Evolutionary conservation across 2,888 invertebrate species (phyloP), one percentile per base, ranked within the genome.

Genomic region (Gerris lacustris): DNA sequence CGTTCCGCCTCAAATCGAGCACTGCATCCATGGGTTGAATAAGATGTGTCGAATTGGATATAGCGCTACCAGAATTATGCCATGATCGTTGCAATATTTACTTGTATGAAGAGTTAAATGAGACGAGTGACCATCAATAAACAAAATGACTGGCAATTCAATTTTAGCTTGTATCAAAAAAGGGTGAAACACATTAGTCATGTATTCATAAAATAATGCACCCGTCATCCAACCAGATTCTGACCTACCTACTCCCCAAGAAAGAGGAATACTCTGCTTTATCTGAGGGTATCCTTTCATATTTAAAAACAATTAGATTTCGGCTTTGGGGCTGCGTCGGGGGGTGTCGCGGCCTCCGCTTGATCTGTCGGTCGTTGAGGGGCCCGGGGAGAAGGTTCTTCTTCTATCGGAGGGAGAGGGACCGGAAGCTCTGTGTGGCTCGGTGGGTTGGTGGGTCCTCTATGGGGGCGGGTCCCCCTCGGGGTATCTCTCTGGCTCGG

Each of bases 41-140:
- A 80, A 75, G 73, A 80, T 79, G 5, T 79, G 79, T 0, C 80
- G 76, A 74, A 80, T 81, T n/a, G 80, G 79, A 55, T 75, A 77
- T 18, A 81, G 73, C 47, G 78, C 76, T 68, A 79, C 73, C 18
- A 80, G 72, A 71, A 79, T 77, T 7, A 80, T 81, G 43, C 75
- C 73, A 70, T 80, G 79, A 55, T 77, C 74, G 71, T 74, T 73
- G 73, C 80, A 81, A 77, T 81, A 81, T 64, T 79, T 74, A 69
- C 78, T 78, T 17, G 79, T 72, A 68, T 78, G 77, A 71, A 79
- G 72, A n/a, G 78, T 78, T 71, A 80, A 69, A 69, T 76, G 76
- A n/a, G 74, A 74, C 69, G 73, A 72, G 67, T 77, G 77, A 6
- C 75, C 73, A 75, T 76, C 75, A 67, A 73, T 70, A 67, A 74